A percentile compares a stretch with the other conserved stretches of the same genome.
Evolutionary conservation across 2,888 invertebrate species (phyloP).

Genomic region (Fragum fragum): DNA sequence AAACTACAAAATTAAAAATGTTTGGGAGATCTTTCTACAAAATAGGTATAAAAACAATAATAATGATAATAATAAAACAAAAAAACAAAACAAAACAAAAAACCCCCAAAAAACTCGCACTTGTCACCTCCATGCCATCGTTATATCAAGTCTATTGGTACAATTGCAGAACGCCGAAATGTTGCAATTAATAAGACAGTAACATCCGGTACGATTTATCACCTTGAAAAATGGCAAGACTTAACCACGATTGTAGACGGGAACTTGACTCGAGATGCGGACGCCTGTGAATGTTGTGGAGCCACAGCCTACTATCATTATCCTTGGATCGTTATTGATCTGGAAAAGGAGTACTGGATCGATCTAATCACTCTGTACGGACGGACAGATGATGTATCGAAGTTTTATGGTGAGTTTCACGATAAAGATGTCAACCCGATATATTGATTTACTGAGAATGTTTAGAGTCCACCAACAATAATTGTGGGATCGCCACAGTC

Average conservation of each 20-base stretch:
- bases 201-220: not conserved
- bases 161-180: conserved; percentile 4
- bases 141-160: no score
- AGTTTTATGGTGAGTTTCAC: not conserved
- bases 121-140: no score
- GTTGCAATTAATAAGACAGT: conserved; percentile 16
- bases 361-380: not conserved
- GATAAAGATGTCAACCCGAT: not conserved
- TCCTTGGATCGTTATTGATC: not conserved
- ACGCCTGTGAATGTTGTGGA: conserved; percentile 1
- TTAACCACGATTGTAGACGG: not conserved
- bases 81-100: no score
- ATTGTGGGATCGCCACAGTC: no score
- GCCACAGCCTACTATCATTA: not conserved
- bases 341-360: not conserved
- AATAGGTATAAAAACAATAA: no score
- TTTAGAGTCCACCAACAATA: no score
- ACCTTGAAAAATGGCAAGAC: not conserved
- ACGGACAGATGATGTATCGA: not conserved
- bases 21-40: no score
- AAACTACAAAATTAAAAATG: no score
- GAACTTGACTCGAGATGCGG: not conserved
- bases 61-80: no score
- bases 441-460: no score
- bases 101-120: no score